Conservation (phyloP, 1,140 invertebrate species). For the Gerris buenoi region DNA sequence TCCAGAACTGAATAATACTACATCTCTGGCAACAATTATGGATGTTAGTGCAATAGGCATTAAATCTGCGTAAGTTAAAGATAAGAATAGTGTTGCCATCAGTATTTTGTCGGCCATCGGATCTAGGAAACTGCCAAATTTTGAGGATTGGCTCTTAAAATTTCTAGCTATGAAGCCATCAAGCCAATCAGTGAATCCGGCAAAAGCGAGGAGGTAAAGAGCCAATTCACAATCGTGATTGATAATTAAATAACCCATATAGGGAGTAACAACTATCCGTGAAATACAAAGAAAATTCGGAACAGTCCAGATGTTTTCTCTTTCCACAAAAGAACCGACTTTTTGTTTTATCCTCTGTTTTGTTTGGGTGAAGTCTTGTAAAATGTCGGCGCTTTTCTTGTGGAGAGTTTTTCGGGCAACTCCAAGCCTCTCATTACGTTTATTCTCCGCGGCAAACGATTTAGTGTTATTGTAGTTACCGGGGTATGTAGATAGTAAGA, state of each 20-base stretch:
- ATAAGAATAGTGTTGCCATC: slow-evolving; percentile 72
- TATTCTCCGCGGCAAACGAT: neutral
- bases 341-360: neutral
- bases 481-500: neutral
- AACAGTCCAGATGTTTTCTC: slow-evolving; percentile 82
- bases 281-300: slow-evolving; percentile 77
- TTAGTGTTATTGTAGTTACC: neutral
- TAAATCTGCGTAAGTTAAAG: slow-evolving; percentile 65
- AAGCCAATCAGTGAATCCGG: slow-evolving; percentile 72
- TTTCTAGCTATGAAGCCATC: slow-evolving; percentile 93
- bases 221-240: slow-evolving; percentile 57
- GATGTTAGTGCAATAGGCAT: slow-evolving; percentile 74
- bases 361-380: neutral
- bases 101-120: slow-evolving; percentile 95
- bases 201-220: slow-evolving; percentile 54
- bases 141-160: slow-evolving; percentile 77
- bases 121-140: slow-evolving; percentile 88
- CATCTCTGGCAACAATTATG: slow-evolving; percentile 70
- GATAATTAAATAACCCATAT: slow-evolving; percentile 65
- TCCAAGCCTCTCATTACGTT: neutral
- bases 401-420: neutral
- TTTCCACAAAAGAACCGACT: slow-evolving; percentile 34
- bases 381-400: neutral
- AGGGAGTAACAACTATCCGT: slow-evolving; percentile 69
- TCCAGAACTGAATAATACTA: slow-evolving; percentile 59